These are phyloP conservation scores for Patella caerulea DNA, from an alignment of 2,888 invertebrate genomes.

Conservation along the genomic window DNA sequence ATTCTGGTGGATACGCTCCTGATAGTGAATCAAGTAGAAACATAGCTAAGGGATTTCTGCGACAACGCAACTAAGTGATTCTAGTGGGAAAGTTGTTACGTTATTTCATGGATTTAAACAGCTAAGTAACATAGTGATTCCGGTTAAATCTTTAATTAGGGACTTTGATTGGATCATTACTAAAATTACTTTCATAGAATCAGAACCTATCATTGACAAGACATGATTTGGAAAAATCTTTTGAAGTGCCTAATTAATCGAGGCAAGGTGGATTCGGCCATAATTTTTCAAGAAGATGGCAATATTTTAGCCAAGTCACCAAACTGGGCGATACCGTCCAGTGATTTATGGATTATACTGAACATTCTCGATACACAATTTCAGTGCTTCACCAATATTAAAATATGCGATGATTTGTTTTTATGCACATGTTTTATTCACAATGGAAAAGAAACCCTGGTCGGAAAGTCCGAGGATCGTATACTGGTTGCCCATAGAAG, in stretches of 20 bases:
- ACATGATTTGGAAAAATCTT: neutral
- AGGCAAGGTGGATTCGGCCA: conserved; percentile 41
- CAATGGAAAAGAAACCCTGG: conserved; percentile 37
- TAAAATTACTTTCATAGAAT: no score
- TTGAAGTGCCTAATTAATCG: neutral
- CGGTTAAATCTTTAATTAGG: no score
- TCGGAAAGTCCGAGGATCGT: conserved; percentile 46
- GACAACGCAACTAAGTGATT: no score
- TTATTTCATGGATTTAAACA: no score
- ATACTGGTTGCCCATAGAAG: conserved; percentile 45
- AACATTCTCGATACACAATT: conserved; percentile 32
- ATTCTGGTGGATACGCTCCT: no score
- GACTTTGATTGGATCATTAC: no score
- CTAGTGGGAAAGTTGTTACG: no score
- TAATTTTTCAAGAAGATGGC: conserved; percentile 35
- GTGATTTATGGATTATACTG: conserved; percentile 29
- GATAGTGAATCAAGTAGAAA: no score
- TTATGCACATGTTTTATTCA: conserved; percentile 41
- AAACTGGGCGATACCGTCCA: conserved; percentile 29
- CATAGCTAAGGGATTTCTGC: no score
- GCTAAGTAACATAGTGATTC: no score
- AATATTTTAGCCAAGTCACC: conserved; percentile 29
- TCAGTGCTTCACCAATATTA: conserved; percentile 36
- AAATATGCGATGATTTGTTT: conserved; percentile 36
- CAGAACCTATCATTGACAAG: no score